These are phyloP conservation scores for Lamprologus sp. DNA, from an alignment of 2,113 vertebrate genomes.

Conservation along the genomic window DNA sequence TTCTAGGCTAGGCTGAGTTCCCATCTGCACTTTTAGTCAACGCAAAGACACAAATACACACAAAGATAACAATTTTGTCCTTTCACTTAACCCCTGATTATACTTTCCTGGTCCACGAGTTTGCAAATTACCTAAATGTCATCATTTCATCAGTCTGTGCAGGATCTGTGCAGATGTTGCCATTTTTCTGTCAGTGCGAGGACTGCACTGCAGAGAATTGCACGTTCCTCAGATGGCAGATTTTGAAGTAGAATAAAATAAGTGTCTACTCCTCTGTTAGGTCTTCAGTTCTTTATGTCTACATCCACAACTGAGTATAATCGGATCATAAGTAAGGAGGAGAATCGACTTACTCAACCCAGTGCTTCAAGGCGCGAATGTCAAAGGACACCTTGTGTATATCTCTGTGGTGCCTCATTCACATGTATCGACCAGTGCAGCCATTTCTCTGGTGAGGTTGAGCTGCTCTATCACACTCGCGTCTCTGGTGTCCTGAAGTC, in stretches of 20 bases:
- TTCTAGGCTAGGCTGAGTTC: not conserved
- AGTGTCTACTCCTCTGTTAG: not conserved
- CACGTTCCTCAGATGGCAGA: not conserved
- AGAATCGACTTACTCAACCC: not conserved
- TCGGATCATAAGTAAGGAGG: not conserved
- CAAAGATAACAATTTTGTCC: not conserved
- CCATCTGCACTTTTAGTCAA: not conserved
- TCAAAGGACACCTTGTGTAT: not conserved
- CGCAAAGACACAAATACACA: fast-evolving
- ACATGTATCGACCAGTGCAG: fast-evolving
- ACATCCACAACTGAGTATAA: not conserved
- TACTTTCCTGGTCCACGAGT: not conserved
- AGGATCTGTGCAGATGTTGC: not conserved
- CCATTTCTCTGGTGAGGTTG: not conserved
- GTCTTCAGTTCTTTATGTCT: not conserved
- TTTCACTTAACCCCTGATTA: not conserved
- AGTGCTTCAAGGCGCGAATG: fast-evolving
- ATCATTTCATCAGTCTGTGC: not conserved
- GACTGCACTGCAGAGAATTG: not conserved
- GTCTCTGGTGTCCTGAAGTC: not conserved
- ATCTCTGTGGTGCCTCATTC: not conserved
- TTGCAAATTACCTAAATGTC: not conserved
- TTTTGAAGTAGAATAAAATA: fast-evolving
- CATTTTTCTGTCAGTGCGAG: fast-evolving
- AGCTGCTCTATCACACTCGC: not conserved